These are phyloP conservation scores for Eustalomyia histrio DNA, from an alignment of 2,888 invertebrate species.

Conservation along the genomic window DNA sequence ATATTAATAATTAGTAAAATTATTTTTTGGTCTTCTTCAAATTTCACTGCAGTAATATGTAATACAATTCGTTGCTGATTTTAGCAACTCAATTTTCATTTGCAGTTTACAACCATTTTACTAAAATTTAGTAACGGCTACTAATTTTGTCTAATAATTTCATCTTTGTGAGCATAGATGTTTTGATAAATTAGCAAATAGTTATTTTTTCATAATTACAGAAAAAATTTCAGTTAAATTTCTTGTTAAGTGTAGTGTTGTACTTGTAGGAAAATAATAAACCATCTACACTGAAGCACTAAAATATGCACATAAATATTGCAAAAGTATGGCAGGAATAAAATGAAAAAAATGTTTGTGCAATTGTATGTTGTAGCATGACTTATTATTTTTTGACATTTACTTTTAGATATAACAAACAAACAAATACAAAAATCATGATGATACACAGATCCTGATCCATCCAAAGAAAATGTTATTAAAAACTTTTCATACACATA, in stretches of 20 bases:
- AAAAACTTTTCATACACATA: slow-evolving; percentile 50
- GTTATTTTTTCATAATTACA: too few species aligned
- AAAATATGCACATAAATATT: slow-evolving; percentile 42
- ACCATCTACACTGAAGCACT: slow-evolving; percentile 7
- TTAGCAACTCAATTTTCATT: too few species aligned
- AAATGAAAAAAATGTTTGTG: slow-evolving; percentile 17
- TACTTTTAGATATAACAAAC: slow-evolving; percentile 12
- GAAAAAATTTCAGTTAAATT: too few species aligned
- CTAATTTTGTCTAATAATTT: too few species aligned
- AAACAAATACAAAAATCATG: slow-evolving; percentile 1
- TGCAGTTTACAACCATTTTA: too few species aligned
- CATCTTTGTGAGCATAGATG: too few species aligned
- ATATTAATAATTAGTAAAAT: too few species aligned
- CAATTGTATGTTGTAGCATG: not conserved
- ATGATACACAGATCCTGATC: slow-evolving; percentile 32
- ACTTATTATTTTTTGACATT: slow-evolving; percentile 40
- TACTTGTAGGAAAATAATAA: not conserved
- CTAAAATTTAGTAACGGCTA: too few species aligned
- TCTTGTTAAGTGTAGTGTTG: not conserved
- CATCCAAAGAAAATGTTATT: slow-evolving; percentile 43
- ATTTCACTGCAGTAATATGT: too few species aligned
- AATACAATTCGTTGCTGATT: too few species aligned
- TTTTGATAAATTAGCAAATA: too few species aligned
- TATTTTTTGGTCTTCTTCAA: too few species aligned
- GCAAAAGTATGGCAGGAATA: slow-evolving; percentile 11